phyloP scores from a whole-genome alignment of 1,140 invertebrate species.

The Eupristina koningsbergeri region DNA sequence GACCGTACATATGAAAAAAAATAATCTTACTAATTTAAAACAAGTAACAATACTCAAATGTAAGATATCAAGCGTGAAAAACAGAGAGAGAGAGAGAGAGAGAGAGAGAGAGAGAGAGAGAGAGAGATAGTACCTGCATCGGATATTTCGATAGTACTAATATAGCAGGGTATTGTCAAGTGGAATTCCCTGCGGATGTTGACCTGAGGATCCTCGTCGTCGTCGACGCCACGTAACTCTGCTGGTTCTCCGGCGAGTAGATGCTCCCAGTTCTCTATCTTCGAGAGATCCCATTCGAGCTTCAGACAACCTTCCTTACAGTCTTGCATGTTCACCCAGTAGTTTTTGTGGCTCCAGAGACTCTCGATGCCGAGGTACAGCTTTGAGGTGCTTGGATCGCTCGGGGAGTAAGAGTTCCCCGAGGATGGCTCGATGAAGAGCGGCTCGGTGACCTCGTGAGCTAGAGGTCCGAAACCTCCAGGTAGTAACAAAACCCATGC shows the following conservation, averaged over 20 bases:
- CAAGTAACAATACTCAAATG: no score
- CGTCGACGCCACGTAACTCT: conserved; percentile 63
- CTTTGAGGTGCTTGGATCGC: conserved; percentile 74
- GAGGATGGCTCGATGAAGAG: conserved; percentile 90
- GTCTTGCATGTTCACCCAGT: conserved; percentile 85
- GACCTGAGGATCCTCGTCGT: conserved; percentile 60
- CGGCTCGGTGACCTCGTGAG: conserved; percentile 74
- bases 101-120: no score
- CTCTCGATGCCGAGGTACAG: conserved; percentile 86
- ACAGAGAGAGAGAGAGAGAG: no score
- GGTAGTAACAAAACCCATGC: conserved; percentile 85
- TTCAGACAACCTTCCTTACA: conserved; percentile 69
- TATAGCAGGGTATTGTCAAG: conserved; percentile 88
- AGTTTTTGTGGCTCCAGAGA: conserved; percentile 90
- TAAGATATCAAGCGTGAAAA: no score
- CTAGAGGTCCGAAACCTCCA: conserved; percentile 68
- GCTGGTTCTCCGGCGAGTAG: conserved; percentile 79
- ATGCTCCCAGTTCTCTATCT: conserved; percentile 80
- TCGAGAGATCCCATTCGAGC: conserved; percentile 76
- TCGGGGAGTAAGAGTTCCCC: conserved; percentile 70
- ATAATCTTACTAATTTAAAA: no score
- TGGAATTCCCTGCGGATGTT: conserved; percentile 77
- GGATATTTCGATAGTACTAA: conserved; percentile 79
- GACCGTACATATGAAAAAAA: no score
- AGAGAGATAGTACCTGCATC: conserved; percentile 73